A percentile compares a stretch with the other conserved stretches of the same genome.
phyloP scores from a whole-genome alignment of 2,797 vertebrate species.

The Cryptoblepharus egeriae region DNA sequence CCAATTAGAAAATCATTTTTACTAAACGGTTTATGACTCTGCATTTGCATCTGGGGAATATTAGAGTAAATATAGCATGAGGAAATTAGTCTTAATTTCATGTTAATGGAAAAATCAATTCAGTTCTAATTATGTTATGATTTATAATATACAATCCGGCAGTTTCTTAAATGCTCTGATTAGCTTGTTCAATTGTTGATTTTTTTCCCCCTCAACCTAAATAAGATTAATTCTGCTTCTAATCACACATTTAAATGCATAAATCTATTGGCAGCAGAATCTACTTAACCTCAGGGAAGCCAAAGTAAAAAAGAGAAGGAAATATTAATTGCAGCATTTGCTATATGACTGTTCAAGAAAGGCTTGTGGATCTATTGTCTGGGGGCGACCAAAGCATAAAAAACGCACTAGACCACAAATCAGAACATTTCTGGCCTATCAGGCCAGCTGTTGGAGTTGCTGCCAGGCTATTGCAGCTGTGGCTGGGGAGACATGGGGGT shows the following conservation, averaged over 20 bases:
- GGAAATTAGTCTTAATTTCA: conserved; percentile 79
- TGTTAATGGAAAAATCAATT: conserved; percentile 77
- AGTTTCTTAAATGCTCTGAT: conserved; percentile 73
- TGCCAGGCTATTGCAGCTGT: too few species aligned
- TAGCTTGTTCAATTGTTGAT: conserved; percentile 73
- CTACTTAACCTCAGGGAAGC: conserved; percentile 39
- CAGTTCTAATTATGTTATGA: conserved; percentile 73
- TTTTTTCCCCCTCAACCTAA: conserved; percentile 49
- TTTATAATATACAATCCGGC: conserved; percentile 75
- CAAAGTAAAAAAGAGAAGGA: conserved; percentile 33
- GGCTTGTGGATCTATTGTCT: background rate
- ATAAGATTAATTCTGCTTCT: conserved; percentile 67
- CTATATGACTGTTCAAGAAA: background rate
- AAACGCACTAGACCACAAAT: background rate
- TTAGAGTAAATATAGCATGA: conserved; percentile 73
- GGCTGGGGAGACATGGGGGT: too few species aligned
- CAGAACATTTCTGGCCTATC: background rate
- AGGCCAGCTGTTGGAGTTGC: too few species aligned
- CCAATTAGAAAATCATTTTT: conserved; percentile 69
- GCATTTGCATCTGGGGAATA: conserved; percentile 76
- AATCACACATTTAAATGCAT: conserved; percentile 64
- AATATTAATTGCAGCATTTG: conserved; percentile 31
- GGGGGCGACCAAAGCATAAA: background rate
- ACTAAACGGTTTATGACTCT: conserved; percentile 72
- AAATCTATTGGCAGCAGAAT: conserved; percentile 46